phyloP scores from a whole-genome alignment of 2,113 vertebrate genomes.

The Noturus placidus region DNA sequence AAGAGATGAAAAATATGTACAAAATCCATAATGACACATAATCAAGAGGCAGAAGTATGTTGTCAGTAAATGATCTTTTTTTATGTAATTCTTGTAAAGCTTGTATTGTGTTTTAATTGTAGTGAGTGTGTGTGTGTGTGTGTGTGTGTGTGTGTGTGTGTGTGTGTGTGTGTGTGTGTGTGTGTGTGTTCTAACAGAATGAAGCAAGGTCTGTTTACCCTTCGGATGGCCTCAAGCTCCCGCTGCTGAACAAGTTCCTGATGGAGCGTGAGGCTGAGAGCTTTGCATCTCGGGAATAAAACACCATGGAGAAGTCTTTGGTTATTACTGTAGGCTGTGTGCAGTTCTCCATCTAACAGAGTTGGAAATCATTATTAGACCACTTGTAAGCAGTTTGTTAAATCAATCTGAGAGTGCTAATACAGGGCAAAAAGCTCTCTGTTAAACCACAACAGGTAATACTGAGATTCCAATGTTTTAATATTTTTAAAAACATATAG shows the following conservation, averaged over 20 bases:
- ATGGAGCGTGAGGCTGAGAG: conserved; percentile 92
- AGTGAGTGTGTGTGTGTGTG: not conserved
- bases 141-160: conserved; percentile 2
- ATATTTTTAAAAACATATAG: not conserved
- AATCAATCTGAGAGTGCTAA: not conserved
- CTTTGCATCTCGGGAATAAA: conserved; percentile 93
- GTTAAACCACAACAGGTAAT: not conserved
- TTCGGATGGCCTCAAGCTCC: conserved; percentile 84
- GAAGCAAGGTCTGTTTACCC: conserved; percentile 69
- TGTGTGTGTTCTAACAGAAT: not conserved
- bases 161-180: conserved; percentile 7
- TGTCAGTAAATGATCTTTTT: not conserved
- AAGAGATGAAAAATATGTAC: conserved; percentile 2
- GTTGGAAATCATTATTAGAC: not conserved
- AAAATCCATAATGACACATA: not conserved
- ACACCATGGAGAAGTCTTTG: conserved; percentile 99
- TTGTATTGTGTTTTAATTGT: not conserved
- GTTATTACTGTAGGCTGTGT: conserved; percentile 91
- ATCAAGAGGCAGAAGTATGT: not conserved
- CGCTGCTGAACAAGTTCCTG: conserved; percentile 90
- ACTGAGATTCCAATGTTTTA: not conserved
- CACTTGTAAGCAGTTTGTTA: not conserved
- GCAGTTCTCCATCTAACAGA: conserved; percentile 90
- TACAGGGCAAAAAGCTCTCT: not conserved
- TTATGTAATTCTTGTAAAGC: not conserved